Evolutionary conservation across 2,797 vertebrate species (phyloP).

Genomic region (Chrosomus eos): DNA sequence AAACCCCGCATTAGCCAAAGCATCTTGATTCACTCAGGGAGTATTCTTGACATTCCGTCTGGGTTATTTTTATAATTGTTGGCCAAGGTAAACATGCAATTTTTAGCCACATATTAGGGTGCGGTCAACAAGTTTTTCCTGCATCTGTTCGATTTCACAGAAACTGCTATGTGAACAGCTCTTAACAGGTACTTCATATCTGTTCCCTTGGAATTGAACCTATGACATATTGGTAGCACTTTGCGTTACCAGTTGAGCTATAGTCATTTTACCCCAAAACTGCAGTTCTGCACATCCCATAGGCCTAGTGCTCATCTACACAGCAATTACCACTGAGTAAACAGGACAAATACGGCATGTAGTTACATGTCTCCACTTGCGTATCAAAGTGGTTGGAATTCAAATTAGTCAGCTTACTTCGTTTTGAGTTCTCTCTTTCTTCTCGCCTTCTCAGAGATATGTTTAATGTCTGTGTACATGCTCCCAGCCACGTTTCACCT

Average conservation of each 20-base stretch:
- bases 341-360: neutral
- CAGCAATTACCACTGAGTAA: constrained; percentile 28
- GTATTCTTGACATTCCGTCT: neutral
- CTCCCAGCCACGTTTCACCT: constrained; percentile 53
- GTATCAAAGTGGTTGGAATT: constrained; percentile 15
- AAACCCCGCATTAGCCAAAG: neutral
- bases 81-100: neutral
- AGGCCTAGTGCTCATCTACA: neutral
- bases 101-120: neutral
- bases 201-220: neutral
- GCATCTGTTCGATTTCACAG: neutral
- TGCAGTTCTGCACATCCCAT: constrained; percentile 4
- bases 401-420: constrained; percentile 32
- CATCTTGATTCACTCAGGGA: neutral
- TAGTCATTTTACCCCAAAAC: neutral
- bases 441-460: constrained; percentile 17
- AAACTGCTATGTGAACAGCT: neutral
- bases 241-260: neutral
- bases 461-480: constrained; percentile 57
- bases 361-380: constrained; percentile 3
- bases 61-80: neutral
- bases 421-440: constrained; percentile 26
- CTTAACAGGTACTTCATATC: neutral
- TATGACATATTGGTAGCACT: neutral
- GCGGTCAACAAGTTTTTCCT: neutral